phyloP scores from a whole-genome alignment of 1,140 invertebrate species.

The Drosophila albomicans region DNA sequence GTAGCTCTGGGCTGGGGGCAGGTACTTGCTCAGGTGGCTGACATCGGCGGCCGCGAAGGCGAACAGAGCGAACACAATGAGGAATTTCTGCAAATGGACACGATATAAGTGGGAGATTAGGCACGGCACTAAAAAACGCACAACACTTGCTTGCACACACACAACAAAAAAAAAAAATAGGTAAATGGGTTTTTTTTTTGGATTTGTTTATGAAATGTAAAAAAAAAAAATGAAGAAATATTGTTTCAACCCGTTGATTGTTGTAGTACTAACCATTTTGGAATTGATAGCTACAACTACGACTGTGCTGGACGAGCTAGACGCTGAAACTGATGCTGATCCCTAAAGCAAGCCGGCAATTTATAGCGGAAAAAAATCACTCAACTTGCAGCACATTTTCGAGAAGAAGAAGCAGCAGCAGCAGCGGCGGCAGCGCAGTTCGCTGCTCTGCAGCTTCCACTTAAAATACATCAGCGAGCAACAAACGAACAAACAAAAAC shows the following conservation, averaged over 20 bases:
- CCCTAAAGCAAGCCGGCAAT: slow-evolving; percentile 72
- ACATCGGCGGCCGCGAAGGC: slow-evolving; percentile 80
- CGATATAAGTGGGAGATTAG: slow-evolving; percentile 26
- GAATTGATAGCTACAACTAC: slow-evolving; percentile 34
- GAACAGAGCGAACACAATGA: slow-evolving; percentile 77
- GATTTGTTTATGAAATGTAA: background rate
- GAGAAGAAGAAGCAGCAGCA: slow-evolving; percentile 42
- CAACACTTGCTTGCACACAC: slow-evolving; percentile 11
- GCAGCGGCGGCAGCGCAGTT: background rate
- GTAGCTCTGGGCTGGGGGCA: slow-evolving; percentile 63
- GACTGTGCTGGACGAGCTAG: slow-evolving; percentile 77
- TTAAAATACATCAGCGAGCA: slow-evolving; percentile 36
- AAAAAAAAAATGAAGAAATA: background rate
- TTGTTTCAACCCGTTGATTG: background rate
- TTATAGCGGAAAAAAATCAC: slow-evolving; percentile 73
- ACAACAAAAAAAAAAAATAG: slow-evolving; percentile 18
- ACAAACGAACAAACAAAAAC: slow-evolving; percentile 33
- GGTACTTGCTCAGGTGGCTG: slow-evolving; percentile 74
- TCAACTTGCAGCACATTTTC: slow-evolving; percentile 52
- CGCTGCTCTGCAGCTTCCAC: slow-evolving; percentile 39
- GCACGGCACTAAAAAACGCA: slow-evolving; percentile 20
- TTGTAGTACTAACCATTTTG: slow-evolving; percentile 75
- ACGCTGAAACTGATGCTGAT: slow-evolving; percentile 83
- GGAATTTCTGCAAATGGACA: slow-evolving; percentile 73
- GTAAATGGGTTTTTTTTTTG: background rate